A percentile compares a stretch with the other conserved stretches of the same genome.
These are phyloP conservation scores for Athalia cordata DNA, from an alignment of 2,888 invertebrate genomes.

Conservation along the genomic window DNA sequence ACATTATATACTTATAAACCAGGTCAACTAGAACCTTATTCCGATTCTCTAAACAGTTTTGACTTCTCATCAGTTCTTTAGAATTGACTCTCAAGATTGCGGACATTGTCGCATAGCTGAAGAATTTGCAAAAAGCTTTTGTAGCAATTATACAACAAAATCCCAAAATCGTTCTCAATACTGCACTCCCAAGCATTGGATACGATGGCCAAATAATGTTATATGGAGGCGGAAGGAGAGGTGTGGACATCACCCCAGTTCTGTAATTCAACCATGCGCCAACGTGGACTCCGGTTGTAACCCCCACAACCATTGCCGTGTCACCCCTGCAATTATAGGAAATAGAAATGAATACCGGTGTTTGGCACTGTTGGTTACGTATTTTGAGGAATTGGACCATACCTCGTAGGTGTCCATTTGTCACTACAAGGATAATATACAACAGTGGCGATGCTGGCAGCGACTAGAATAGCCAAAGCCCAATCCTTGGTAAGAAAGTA, in stretches of 20 bases:
- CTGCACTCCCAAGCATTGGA: conserved; percentile 80
- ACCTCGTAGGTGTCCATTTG: conserved; percentile 94
- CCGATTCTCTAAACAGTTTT: conserved; percentile 80
- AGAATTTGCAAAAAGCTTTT: conserved; percentile 80
- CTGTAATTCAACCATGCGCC: conserved; percentile 92
- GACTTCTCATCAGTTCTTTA: conserved; percentile 79
- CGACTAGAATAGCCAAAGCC: conserved; percentile 80
- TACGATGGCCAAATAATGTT: conserved; percentile 86
- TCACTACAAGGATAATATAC: conserved; percentile 88
- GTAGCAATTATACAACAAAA: conserved; percentile 84
- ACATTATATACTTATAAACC: conserved; percentile 88
- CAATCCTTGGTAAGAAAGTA: conserved; percentile 81
- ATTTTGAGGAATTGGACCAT: conserved; percentile 52
- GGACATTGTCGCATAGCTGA: conserved; percentile 83
- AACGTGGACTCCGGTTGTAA: conserved; percentile 84
- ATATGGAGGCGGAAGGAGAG: conserved; percentile 82
- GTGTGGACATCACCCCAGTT: conserved; percentile 81
- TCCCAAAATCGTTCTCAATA: conserved; percentile 85
- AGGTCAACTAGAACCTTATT: conserved; percentile 87
- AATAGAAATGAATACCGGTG: conserved; percentile 40
- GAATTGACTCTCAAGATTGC: conserved; percentile 81
- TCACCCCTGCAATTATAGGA: conserved; percentile 82
- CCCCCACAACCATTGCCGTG: conserved; percentile 90
- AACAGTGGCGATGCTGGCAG: conserved; percentile 81
- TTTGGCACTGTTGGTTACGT: background rate